Evolutionary conservation across 2,797 vertebrate genomes (phyloP), one percentile per base, ranked within the genome.

Genomic region (Mormyrops boulengeri): DNA sequence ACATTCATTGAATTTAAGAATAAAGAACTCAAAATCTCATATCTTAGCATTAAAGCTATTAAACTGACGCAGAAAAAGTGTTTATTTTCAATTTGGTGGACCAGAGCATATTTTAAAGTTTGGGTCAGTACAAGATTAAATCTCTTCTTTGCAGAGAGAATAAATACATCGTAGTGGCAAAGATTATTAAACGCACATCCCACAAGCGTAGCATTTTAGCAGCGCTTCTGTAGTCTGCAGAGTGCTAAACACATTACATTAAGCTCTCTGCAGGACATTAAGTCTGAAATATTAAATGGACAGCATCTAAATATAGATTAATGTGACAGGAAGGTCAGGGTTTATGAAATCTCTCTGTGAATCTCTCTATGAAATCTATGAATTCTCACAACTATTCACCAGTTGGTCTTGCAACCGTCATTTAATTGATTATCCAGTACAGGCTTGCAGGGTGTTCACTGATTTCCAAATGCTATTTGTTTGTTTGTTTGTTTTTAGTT

Each of bases 61-160:
- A 69, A 85, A 89, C 47, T 60, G 14, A 57, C 0, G 9, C 66
- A 89, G 88, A 19, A 19, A 57, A 30, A 34, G 87, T 89, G 41
- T 88, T n/a, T 41, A 26, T 89, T 89, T 69, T 73, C 89, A 89
- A 90, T 90, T 85, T 91, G 89, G 91, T 91, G 89, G 90, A 91
- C 91, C 92, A 92, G 89, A 90, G 90, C 55, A 91, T 91, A 93
- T 94, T 87, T 88, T 90, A 1, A 91, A 91, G 92, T 93, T 91
- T 91, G 90, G 91, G 89, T 87, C 92, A 93, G 90, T 34, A 2
- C 73, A 92, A 92, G 92, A 94, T 94, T 93, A 92, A 93, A 91
- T 88, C 80, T 90, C 88, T 90, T 89, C 90, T 90, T 30, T 85
- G 88, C 30, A 80, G 57, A 92, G 90, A 92, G 91, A 89, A 87